Evolutionary conservation across 2,888 invertebrate species (phyloP), one percentile per base, ranked within the genome.

Genomic region (Rutpela maculata): DNA sequence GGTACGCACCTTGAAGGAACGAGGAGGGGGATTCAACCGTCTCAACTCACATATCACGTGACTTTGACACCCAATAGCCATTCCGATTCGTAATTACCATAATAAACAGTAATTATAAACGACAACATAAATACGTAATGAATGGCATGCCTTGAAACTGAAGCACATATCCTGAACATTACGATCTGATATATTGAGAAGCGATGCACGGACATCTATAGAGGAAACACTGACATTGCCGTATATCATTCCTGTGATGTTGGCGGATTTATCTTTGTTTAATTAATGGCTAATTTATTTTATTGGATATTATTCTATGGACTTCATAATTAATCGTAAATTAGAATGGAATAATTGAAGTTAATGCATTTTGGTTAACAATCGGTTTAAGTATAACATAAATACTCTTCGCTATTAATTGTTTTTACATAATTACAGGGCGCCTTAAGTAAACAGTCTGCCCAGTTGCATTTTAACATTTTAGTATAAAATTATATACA

Each of bases 91-190:
- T 88, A 89, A 89, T 89, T 88, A 88, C 88, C 86, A 86, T 87
- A 87, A 88, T 89, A 89, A 88, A 88, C 88, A 86, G 87, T 88
- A 89, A 89, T 89, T 89, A 89, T 86, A 86, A 86, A 85, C 87
- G 87, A 87, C 88, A 86, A 85, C 85, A 85, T 88, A 88, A 89
- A 88, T 88, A 87, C 85, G 85, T 88, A 86, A 88, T 87, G 86
- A 86, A 86, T 85, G 68, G 69, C 74, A 73, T 57, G 74, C 68
- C 74, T 74, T 74, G 74, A 68, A 74, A 74, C 74, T 72, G 73
- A 76, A 57, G 73, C 73, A 66, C 74, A 74, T 74, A 74, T 78
- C 56, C 72, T 43, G 73, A 65, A 72, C 76, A 60, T 74, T 75
- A 68, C 69, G 63, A 72, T 72, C 72, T 72, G 72, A 72, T 72